Percentiles rank a stretch among this genome's conserved stretches.
Conservation (phyloP, 2,888 invertebrate genomes). For the Microctonus aethiopoides region DNA sequence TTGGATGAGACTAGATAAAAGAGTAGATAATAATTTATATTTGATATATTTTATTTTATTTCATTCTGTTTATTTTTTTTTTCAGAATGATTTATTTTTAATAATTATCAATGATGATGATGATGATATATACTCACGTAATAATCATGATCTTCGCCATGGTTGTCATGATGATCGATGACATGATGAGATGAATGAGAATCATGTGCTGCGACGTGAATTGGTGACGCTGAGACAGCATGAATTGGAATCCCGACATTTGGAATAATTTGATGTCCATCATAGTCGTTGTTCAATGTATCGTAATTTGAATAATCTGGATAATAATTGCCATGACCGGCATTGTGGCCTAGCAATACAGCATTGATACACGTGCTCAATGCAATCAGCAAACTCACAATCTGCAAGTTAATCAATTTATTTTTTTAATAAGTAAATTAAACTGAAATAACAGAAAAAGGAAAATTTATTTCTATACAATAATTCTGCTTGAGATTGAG, state of each 20-base stretch:
- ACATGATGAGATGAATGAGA: conserved; percentile 33
- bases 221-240: conserved; percentile 61
- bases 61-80: neutral
- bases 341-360: conserved; percentile 55
- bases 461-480: no score
- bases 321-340: conserved; percentile 53
- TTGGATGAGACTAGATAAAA: conserved; percentile 58
- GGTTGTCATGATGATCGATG: conserved; percentile 43
- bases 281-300: conserved; percentile 48
- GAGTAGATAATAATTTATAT: conserved; percentile 3
- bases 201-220: conserved; percentile 45
- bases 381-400: conserved; percentile 50
- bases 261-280: conserved; percentile 57
- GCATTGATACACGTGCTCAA: conserved; percentile 50
- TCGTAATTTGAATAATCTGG: conserved; percentile 58
- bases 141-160: conserved; percentile 60
- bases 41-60: neutral
- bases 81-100: neutral
- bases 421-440: no score
- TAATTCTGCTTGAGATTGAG: no score
- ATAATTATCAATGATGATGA: neutral
- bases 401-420: conserved; percentile 46
- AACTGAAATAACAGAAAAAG: no score
- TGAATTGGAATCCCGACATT: conserved; percentile 63
- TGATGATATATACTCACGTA: conserved; percentile 54